Conservation (phyloP, 2,888 invertebrate species). For the Tupiocoris notatus region DNA sequence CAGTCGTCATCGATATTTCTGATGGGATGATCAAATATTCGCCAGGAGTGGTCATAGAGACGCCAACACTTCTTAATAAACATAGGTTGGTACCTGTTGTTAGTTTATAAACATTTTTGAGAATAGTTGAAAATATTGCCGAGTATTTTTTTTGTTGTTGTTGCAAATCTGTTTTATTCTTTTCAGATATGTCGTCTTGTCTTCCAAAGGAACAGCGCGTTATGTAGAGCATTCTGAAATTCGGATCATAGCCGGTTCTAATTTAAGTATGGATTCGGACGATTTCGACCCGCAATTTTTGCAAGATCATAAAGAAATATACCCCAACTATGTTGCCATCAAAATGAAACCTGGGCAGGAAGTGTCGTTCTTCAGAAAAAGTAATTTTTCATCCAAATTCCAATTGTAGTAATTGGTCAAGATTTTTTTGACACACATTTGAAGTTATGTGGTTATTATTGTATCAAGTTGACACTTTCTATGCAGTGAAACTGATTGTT, state of each 20-base stretch:
- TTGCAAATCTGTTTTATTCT: too few relatives aligned
- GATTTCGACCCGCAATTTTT: not conserved
- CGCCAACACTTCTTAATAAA: constrained; percentile 71
- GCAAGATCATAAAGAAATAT: not conserved
- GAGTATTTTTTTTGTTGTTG: not conserved
- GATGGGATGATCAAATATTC: constrained; percentile 55
- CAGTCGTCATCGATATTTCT: constrained; percentile 1
- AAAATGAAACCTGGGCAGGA: not conserved
- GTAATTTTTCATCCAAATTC: too few relatives aligned
- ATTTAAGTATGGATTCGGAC: not conserved
- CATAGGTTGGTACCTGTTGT: constrained; percentile 64
- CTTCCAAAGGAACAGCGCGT: not conserved
- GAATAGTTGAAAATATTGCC: too few relatives aligned
- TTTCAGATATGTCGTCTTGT: not conserved
- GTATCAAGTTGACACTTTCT: too few relatives aligned
- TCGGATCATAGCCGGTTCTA: not conserved
- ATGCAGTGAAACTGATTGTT: too few relatives aligned
- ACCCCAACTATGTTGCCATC: not conserved
- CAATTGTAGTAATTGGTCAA: too few relatives aligned
- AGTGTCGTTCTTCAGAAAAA: not conserved
- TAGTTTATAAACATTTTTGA: too few relatives aligned
- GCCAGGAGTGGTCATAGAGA: constrained; percentile 79
- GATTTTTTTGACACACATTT: too few relatives aligned
- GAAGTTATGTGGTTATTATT: too few relatives aligned
- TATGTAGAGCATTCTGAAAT: not conserved